A percentile compares a stretch with the other conserved stretches of the same genome.
These are phyloP conservation scores for Myrmecobius fasciatus DNA, from an alignment of 2,113 vertebrate genomes.

Conservation along the genomic window DNA sequence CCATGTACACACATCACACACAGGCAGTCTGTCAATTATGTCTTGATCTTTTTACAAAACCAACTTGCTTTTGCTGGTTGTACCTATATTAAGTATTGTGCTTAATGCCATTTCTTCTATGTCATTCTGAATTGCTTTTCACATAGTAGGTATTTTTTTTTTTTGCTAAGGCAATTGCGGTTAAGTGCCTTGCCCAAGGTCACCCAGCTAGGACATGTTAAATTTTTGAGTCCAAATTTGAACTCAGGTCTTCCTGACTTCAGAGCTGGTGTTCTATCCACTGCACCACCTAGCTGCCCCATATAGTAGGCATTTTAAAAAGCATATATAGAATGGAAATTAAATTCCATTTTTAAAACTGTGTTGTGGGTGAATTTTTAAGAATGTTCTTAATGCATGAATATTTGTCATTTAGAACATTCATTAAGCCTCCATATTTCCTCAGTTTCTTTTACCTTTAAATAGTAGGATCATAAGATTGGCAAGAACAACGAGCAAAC, in stretches of 20 bases:
- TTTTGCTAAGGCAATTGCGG: no score
- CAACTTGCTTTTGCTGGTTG: background rate
- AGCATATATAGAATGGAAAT: background rate
- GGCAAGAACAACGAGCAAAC: background rate
- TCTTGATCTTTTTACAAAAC: background rate
- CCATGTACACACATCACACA: background rate
- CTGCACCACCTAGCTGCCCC: no score
- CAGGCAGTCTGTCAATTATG: background rate
- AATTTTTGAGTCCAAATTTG: no score
- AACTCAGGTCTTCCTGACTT: no score
- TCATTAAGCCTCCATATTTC: background rate
- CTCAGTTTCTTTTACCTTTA: background rate
- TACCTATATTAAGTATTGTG: background rate
- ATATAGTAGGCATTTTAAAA: background rate
- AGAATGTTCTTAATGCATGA: slow-evolving; percentile 66
- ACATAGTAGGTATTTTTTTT: no score
- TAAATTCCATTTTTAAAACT: slow-evolving; percentile 77
- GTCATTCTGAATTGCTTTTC: background rate
- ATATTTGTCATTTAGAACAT: slow-evolving; percentile 47
- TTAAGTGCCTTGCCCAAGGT: no score
- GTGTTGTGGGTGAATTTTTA: slow-evolving; percentile 67
- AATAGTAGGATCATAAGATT: background rate
- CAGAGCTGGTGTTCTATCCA: no score
- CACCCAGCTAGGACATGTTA: no score
- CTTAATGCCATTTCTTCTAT: background rate